These are phyloP conservation scores for Erpetoichthys calabaricus DNA, from an alignment of 2,797 vertebrate genomes.

Conservation along the genomic window DNA sequence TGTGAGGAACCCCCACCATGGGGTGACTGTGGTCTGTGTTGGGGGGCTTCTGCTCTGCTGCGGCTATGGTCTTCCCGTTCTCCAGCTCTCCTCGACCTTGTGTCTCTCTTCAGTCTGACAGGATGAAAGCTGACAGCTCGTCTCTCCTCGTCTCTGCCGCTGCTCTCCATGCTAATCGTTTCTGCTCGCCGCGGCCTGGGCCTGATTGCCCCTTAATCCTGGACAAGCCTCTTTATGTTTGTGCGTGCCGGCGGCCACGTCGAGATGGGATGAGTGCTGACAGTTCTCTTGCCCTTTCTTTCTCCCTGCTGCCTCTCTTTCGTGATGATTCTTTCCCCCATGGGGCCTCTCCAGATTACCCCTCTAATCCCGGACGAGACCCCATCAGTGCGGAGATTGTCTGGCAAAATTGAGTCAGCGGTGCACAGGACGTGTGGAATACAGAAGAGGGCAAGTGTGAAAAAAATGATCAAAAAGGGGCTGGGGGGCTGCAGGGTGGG, in stretches of 20 bases:
- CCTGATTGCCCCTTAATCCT: not conserved
- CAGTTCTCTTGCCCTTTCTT: conserved; percentile 19
- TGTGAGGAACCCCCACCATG: too few relatives aligned
- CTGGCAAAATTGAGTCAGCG: conserved; percentile 14
- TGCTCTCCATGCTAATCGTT: not conserved
- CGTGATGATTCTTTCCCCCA: conserved; percentile 22
- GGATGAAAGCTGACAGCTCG: too few relatives aligned
- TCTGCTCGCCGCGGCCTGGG: not conserved
- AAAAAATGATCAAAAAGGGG: too few relatives aligned
- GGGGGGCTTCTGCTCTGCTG: too few relatives aligned
- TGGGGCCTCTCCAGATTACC: conserved; percentile 20
- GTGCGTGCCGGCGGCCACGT: too few relatives aligned
- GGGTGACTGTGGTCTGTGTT: too few relatives aligned
- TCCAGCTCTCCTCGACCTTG: too few relatives aligned
- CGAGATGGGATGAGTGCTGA: conserved; percentile 1
- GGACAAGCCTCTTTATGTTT: not conserved
- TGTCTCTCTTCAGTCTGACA: too few relatives aligned
- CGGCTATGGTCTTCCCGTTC: too few relatives aligned
- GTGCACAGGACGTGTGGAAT: not conserved
- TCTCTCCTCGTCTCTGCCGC: not conserved
- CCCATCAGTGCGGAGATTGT: conserved; percentile 58
- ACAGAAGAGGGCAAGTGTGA: not conserved
- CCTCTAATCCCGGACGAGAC: conserved; percentile 28
- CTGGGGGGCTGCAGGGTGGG: too few relatives aligned
- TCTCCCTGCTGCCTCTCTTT: conserved; percentile 19